phyloP scores from a whole-genome alignment of 2,797 vertebrate genomes.

The Mormyrops attenuatus region DNA sequence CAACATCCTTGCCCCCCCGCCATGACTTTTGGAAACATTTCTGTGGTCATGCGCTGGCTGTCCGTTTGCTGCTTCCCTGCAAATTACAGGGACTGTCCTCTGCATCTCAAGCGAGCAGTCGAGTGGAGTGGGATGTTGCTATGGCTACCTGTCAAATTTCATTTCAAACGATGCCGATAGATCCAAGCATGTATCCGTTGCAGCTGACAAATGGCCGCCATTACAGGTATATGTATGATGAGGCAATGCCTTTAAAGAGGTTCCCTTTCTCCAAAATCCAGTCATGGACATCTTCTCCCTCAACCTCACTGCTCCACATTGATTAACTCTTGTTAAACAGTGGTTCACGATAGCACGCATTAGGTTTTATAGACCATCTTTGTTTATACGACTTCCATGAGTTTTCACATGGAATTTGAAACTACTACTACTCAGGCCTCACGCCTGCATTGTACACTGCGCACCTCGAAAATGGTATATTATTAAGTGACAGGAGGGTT shows the following conservation, averaged over 20 bases:
- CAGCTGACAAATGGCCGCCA: constrained; percentile 7
- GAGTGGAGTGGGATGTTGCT: constrained; percentile 39
- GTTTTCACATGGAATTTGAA: not conserved
- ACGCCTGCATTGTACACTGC: not conserved
- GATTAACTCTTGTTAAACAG: not conserved
- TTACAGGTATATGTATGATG: not conserved
- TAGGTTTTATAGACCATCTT: not conserved
- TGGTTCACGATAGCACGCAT: not conserved
- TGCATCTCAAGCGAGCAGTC: constrained; percentile 18
- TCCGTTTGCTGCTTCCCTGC: not conserved
- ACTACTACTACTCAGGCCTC: not conserved
- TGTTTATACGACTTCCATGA: not conserved
- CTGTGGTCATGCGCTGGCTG: not conserved
- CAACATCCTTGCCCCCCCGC: not conserved
- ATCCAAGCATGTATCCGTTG: constrained; percentile 26
- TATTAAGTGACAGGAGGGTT: not conserved
- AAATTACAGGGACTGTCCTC: constrained; percentile 9
- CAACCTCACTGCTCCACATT: not conserved
- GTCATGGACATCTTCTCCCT: not conserved
- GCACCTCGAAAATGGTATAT: not conserved
- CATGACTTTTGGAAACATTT: not conserved
- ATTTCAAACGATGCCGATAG: constrained; percentile 23
- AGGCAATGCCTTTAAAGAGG: constrained; percentile 29
- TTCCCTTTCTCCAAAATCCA: not conserved
- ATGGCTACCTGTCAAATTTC: constrained; percentile 42